A percentile compares a stretch with the other conserved stretches of the same genome.
Conservation (phyloP, 2,888 invertebrate genomes). For the Hyposoter didymator region DNA sequence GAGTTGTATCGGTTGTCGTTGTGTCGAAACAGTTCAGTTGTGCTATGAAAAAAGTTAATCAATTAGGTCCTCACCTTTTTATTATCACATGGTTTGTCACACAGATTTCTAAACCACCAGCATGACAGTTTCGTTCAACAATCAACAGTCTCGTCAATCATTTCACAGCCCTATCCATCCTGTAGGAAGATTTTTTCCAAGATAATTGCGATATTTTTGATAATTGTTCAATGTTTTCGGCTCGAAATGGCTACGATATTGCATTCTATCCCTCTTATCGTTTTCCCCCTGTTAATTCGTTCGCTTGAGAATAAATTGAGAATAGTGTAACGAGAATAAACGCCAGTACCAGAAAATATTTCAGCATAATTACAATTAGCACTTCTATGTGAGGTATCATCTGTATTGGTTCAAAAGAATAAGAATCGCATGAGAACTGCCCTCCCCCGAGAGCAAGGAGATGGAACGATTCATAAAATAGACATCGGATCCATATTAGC, state of each 20-base stretch:
- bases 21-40: neutral
- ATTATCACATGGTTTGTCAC: neutral
- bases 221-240: neutral
- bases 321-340: neutral
- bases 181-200: neutral
- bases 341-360: neutral
- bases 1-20: neutral
- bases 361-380: neutral
- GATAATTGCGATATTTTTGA: neutral
- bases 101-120: neutral
- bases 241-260: neutral
- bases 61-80: neutral
- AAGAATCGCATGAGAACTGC: constrained; percentile 77
- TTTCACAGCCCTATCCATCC: neutral
- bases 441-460: constrained; percentile 74
- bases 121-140: neutral
- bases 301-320: neutral
- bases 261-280: neutral
- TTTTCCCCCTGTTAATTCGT: neutral
- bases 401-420: constrained; percentile 18
- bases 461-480: constrained; percentile 81
- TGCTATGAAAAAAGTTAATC: neutral
- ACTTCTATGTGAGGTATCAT: neutral
- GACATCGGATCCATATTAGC: constrained; percentile 79
- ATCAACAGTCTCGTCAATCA: neutral